A percentile compares a stretch with the other conserved stretches of the same genome.
Conservation (phyloP, 2,888 invertebrate species). For the Xanthorhoe spadicearia region DNA sequence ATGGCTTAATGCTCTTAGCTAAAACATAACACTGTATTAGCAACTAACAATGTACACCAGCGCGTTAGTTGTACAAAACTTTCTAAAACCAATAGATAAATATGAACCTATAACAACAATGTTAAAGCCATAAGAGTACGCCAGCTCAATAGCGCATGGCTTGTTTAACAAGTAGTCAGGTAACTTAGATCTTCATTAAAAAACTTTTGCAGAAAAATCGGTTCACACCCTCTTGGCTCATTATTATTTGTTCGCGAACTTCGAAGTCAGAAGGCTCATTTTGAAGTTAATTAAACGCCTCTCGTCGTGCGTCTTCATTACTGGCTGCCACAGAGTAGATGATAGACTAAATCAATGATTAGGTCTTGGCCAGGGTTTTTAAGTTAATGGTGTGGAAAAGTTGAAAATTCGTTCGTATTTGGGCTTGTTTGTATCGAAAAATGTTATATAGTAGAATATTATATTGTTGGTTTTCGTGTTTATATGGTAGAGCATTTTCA, state of each 20-base stretch:
- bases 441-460: too few species aligned
- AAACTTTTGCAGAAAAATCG: conserved; percentile 41
- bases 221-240: conserved; percentile 51
- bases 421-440: too few species aligned
- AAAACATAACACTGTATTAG: too few species aligned
- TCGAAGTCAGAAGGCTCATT: conserved; percentile 65
- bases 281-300: conserved; percentile 77
- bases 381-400: neutral
- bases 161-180: conserved; percentile 15
- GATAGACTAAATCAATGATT: conserved; percentile 13
- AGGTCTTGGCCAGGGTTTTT: neutral
- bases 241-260: conserved; percentile 69
- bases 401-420: neutral
- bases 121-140: neutral
- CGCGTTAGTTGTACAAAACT: too few species aligned
- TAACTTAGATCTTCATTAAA: conserved; percentile 36
- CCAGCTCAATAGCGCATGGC: conserved; percentile 2
- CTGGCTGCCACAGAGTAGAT: conserved; percentile 51
- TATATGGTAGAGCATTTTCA: too few species aligned
- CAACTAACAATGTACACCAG: too few species aligned
- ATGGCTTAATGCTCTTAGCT: too few species aligned
- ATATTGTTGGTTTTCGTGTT: too few species aligned
- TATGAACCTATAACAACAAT: neutral
- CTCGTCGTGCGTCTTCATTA: conserved; percentile 71
- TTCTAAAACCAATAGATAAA: neutral